Evolutionary conservation across 2,797 vertebrate species (phyloP), one percentile per base, ranked within the genome.

Genomic region (Scomberomorus guttatus): DNA sequence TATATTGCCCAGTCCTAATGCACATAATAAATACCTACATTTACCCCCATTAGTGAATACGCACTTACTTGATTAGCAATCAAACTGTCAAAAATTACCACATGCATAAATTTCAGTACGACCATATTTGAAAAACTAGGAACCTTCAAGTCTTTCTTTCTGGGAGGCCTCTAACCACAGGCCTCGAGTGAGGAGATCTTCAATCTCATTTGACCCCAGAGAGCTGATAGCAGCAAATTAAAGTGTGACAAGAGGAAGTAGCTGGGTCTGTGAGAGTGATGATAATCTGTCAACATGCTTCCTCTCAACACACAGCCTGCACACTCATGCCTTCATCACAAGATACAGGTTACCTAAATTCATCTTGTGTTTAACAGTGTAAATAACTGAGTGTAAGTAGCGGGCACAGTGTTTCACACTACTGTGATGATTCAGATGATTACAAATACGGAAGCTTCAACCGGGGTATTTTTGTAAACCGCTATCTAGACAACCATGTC

Each of bases 211-310:
- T 83, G 83, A 89, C 91, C 86, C 64, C 76, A 89, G 46, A 93
- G 20, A 81, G 92, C 92, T 92, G 92, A 94, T 87, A 83, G 77
- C 88, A 91, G 93, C 91, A 93, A 85, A 90, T 91, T 85, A 78
- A 92, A 91, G 24, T 90, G 84, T 93, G 88, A 93, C 90, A 92
- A 90, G 78, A 86, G 93, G 93, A 94, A 94, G 91, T 91, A 82
- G 87, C 88, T 84, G 82, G 87, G 81, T 88, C 86, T 87, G 82
- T 55, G 71, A 79, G 72, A 79, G 65, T 57, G 88, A 93, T 90
- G 89, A n/a, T 82, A 82, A 94, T 94, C 92, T 76, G 77, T 76
- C 24, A 18, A 71, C 67, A 75, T 22, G 80, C 75, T 94, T 94
- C 93, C 94, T 93, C 76, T 90, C 2, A 3, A 88, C 79, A 77